phyloP scores from a whole-genome alignment of 2,113 vertebrate species.

The Macaca fascicularis region T2T-MFA8v1.1 NC_088381.1:166254001-166254500 shows the following conservation, averaged over 20 bases:
- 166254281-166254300: not conserved
- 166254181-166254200: rapidly evolving
- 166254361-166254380: rapidly evolving
- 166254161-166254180: rapidly evolving
- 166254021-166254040: not conserved
- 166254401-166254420: rapidly evolving
- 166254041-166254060: not conserved
- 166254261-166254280: not conserved
- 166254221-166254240: rapidly evolving
- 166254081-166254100: not conserved
- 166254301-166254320: not conserved
- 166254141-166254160: not conserved
- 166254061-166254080: not conserved
- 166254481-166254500: not conserved
- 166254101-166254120: rapidly evolving
- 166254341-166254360: not conserved
- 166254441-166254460: rapidly evolving
- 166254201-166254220: rapidly evolving
- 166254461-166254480: not conserved
- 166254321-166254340: rapidly evolving
- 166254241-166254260: rapidly evolving
- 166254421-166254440: rapidly evolving
- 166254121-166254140: rapidly evolving
- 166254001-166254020: rapidly evolving
- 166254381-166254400: rapidly evolving